These are phyloP conservation scores for Rattus norvegicus DNA, from an alignment of 2,113 vertebrate genomes.

Conservation along the genomic window DNA sequence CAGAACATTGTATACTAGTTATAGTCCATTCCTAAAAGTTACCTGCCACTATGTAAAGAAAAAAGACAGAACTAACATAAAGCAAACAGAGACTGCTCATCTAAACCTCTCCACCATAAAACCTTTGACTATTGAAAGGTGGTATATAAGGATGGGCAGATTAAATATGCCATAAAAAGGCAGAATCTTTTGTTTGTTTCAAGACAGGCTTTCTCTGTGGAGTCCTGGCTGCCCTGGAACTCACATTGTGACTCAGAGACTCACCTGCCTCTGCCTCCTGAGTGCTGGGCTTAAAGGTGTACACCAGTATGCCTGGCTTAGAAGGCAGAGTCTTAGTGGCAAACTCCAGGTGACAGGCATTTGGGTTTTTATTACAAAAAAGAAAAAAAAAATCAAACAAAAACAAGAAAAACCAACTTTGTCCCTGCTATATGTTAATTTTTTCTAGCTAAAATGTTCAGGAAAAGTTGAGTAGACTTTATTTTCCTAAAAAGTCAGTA, in stretches of 20 bases:
- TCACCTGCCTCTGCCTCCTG: not conserved
- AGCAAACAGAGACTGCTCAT: slow-evolving; percentile 37
- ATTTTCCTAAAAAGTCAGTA: slow-evolving; percentile 17
- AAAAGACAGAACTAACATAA: slow-evolving; percentile 53
- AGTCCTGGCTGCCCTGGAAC: not conserved
- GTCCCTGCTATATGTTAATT: slow-evolving; percentile 8
- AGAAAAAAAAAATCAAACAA: no score
- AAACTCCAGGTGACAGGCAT: not conserved
- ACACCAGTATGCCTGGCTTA: not conserved
- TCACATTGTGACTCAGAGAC: not conserved
- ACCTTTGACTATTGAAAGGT: slow-evolving; percentile 18
- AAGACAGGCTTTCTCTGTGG: not conserved
- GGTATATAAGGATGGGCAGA: not conserved
- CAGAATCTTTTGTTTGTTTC: not conserved
- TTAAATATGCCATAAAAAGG: slow-evolving; percentile 33
- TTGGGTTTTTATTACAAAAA: not conserved
- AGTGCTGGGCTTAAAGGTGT: not conserved
- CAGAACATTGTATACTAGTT: slow-evolving; percentile 29
- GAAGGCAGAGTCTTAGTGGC: slow-evolving; percentile 37
- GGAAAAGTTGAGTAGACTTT: not conserved
- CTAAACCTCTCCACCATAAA: slow-evolving; percentile 48
- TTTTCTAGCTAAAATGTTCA: slow-evolving; percentile 44
- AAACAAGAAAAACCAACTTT: not conserved
- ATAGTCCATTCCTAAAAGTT: slow-evolving; percentile 57
- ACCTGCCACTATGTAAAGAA: slow-evolving; percentile 23